These are phyloP conservation scores for Dynastes maya DNA, from an alignment of 2,888 invertebrate genomes.

Conservation along the genomic window DNA sequence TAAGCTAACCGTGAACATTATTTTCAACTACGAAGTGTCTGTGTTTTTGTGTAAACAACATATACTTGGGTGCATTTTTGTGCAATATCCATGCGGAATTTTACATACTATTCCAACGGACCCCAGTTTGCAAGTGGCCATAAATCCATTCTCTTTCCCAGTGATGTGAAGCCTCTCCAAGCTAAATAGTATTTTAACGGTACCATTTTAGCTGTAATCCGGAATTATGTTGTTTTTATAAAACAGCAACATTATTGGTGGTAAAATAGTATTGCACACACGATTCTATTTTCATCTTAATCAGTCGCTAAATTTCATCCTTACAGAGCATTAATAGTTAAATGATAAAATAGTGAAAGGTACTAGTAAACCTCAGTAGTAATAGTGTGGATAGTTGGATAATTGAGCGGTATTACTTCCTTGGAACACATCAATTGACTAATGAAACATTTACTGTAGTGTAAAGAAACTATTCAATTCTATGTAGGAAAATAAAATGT, in stretches of 20 bases:
- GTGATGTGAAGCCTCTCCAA: conserved; percentile 66
- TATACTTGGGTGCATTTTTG: conserved; percentile 25
- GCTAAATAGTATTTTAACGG: conserved; percentile 59
- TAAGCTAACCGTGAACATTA: no score
- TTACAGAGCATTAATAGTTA: no score
- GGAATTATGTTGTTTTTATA: conserved; percentile 20
- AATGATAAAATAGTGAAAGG: no score
- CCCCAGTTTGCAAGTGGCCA: conserved; percentile 78
- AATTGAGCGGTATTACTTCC: no score
- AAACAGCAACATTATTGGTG: not conserved
- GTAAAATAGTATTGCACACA: no score
- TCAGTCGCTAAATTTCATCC: no score
- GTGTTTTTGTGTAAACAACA: not conserved
- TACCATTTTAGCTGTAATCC: conserved; percentile 56
- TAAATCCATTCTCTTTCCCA: conserved; percentile 74
- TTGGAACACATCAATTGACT: no score
- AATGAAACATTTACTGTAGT: no score
- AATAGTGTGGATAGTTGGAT: no score
- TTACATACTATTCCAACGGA: conserved; percentile 68
- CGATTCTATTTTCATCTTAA: no score
- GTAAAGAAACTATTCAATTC: not conserved
- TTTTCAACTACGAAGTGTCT: no score
- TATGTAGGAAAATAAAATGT: not conserved
- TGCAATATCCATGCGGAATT: conserved; percentile 39
- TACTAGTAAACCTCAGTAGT: no score